Percentiles rank a stretch among this genome's conserved stretches.
Conservation (phyloP, 2,888 invertebrate genomes). For the Amiota minor region DNA sequence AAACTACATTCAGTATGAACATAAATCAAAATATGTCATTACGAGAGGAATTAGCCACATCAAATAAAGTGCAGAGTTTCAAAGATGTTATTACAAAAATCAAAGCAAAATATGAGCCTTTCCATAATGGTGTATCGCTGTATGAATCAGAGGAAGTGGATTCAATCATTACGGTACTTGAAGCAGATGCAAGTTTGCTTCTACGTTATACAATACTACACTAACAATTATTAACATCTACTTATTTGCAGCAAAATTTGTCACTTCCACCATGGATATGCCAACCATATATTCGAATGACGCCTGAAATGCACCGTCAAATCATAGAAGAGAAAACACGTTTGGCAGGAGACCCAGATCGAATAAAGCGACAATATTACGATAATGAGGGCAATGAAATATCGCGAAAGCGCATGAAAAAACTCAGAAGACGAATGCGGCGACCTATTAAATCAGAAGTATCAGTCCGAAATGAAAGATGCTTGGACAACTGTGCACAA, state of each 20-base stretch:
- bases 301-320: slow-evolving; percentile 84
- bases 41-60: slow-evolving; percentile 84
- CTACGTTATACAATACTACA: slow-evolving; percentile 29
- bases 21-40: slow-evolving; percentile 83
- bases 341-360: slow-evolving; percentile 72
- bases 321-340: slow-evolving; percentile 81
- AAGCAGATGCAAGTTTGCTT: slow-evolving; percentile 43
- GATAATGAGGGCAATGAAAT: slow-evolving; percentile 81
- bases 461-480: slow-evolving; percentile 73
- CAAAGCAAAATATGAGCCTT: slow-evolving; percentile 82
- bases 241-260: slow-evolving; percentile 75
- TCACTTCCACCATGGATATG: slow-evolving; percentile 94
- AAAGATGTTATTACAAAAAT: slow-evolving; percentile 79
- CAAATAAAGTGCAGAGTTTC: slow-evolving; percentile 84
- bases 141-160: slow-evolving; percentile 76
- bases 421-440: slow-evolving; percentile 81
- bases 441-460: slow-evolving; percentile 80
- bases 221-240: background rate
- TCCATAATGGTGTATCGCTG: slow-evolving; percentile 77
- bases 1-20: slow-evolving; percentile 77
- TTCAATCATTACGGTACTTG: slow-evolving; percentile 56
- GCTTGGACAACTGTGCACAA: slow-evolving; percentile 78
- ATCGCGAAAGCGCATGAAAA: slow-evolving; percentile 90
- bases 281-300: slow-evolving; percentile 90
- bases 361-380: slow-evolving; percentile 77